Evolutionary conservation across 1,140 invertebrate genomes (phyloP).

Genomic region (Drosophila kanapiae): DNA sequence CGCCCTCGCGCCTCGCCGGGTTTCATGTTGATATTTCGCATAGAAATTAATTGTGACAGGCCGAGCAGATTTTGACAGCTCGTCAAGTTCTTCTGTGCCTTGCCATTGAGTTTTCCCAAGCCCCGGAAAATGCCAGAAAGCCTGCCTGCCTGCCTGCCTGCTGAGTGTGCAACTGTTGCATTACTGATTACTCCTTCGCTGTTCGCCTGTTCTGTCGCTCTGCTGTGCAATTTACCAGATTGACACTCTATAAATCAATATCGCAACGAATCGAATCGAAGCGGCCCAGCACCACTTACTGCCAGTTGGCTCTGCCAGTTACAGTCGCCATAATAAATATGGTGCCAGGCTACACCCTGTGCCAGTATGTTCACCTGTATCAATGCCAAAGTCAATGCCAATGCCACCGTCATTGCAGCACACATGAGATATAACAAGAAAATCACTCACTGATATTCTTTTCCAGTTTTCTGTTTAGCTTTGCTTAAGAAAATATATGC

Average conservation of each 20-base stretch:
- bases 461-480: too few species aligned
- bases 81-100: conserved; percentile 38
- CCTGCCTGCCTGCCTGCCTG: not conserved
- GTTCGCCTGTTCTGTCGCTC: conserved; percentile 13
- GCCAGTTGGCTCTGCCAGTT: conserved; percentile 31
- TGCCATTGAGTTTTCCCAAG: conserved; percentile 3
- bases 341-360: not conserved
- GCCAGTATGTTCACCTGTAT: conserved; percentile 21
- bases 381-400: conserved; percentile 29
- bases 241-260: conserved; percentile 74
- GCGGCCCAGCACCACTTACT: conserved; percentile 35
- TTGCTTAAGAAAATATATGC: not conserved
- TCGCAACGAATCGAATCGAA: conserved; percentile 3
- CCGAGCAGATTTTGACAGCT: conserved; percentile 67
- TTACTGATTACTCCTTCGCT: conserved; percentile 36
- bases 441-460: not conserved
- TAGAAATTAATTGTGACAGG: conserved; percentile 55
- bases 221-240: conserved; percentile 71
- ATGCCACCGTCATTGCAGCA: conserved; percentile 21
- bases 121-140: not conserved
- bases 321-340: conserved; percentile 7
- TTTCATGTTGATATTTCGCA: conserved; percentile 15
- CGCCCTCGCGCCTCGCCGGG: conserved; percentile 12
- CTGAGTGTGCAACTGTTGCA: conserved; percentile 55
- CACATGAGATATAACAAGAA: not conserved